These are phyloP conservation scores for Fabriciana adippe DNA, from an alignment of 2,888 invertebrate species.

Conservation along the genomic window DNA sequence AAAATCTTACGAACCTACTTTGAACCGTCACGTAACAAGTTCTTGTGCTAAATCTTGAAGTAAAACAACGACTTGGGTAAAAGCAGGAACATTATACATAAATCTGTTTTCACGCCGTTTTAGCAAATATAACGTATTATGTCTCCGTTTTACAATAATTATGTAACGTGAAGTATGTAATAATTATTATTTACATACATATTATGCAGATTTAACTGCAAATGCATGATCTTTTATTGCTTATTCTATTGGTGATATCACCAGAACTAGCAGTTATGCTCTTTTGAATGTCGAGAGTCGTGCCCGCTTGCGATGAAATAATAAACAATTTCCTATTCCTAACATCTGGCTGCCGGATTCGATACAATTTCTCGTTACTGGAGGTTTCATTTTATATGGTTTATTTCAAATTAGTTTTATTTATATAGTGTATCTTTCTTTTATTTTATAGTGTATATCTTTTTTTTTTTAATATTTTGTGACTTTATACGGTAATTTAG, in stretches of 20 bases:
- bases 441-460: slow-evolving; percentile 3
- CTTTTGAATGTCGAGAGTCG: slow-evolving; percentile 23
- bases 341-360: slow-evolving; percentile 37
- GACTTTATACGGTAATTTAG: not conserved
- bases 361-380: slow-evolving; percentile 33
- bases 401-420: slow-evolving; percentile 3
- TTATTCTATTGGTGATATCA: slow-evolving; percentile 18
- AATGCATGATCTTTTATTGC: slow-evolving; percentile 3
- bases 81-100: slow-evolving; percentile 12
- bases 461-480: not conserved
- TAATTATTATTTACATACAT: slow-evolving; percentile 5
- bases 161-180: slow-evolving; percentile 10
- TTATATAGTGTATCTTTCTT: slow-evolving; percentile 6
- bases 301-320: slow-evolving; percentile 36
- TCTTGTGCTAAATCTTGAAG: slow-evolving; percentile 17
- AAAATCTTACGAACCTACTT: slow-evolving; percentile 17
- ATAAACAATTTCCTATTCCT: slow-evolving; percentile 39
- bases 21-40: slow-evolving; percentile 15
- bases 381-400: slow-evolving; percentile 1
- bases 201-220: not conserved
- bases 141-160: slow-evolving; percentile 4
- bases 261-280: slow-evolving; percentile 12
- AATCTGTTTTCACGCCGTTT: slow-evolving; percentile 17
- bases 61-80: slow-evolving; percentile 11
- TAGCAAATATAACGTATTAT: not conserved